Percentiles rank a stretch among this genome's conserved stretches.
Evolutionary conservation across 2,888 invertebrate species (phyloP).

Genomic region (Leptopilina drosophilae): DNA sequence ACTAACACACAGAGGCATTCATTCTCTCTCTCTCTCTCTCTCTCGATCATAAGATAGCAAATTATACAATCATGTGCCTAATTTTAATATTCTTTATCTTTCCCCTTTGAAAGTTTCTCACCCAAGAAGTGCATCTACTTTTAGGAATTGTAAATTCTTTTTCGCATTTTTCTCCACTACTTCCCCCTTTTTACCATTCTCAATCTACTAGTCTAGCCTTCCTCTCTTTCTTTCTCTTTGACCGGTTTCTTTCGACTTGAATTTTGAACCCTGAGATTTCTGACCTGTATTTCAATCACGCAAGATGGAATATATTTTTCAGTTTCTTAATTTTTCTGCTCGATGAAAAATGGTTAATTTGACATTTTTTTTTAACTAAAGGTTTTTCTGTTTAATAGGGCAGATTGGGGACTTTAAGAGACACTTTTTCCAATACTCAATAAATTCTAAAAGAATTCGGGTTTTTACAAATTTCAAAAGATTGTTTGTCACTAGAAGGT

Average conservation of each 20-base stretch:
- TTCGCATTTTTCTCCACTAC: background rate
- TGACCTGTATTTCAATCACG: background rate
- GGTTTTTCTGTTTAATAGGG: too few relatives aligned
- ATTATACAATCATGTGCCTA: background rate
- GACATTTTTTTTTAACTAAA: too few relatives aligned
- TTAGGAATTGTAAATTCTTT: background rate
- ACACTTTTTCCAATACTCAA: too few relatives aligned
- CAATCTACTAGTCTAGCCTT: background rate
- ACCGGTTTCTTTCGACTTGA: conserved; percentile 27
- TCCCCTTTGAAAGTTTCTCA: background rate
- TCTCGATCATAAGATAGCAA: conserved; percentile 21
- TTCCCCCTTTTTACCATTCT: background rate
- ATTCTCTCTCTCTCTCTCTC: background rate
- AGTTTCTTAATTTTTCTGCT: too few relatives aligned
- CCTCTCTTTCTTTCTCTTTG: background rate
- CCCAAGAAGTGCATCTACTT: background rate
- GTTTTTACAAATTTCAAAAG: too few relatives aligned
- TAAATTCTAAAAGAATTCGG: too few relatives aligned
- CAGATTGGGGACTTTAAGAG: too few relatives aligned
- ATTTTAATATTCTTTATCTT: conserved; percentile 28
- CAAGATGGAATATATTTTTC: background rate
- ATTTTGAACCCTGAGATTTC: conserved; percentile 11
- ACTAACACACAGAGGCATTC: too few relatives aligned
- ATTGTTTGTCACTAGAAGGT: too few relatives aligned
- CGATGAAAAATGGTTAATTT: too few relatives aligned